phyloP scores from a whole-genome alignment of 2,888 invertebrate genomes.

The Protodeltote pygarga region DNA sequence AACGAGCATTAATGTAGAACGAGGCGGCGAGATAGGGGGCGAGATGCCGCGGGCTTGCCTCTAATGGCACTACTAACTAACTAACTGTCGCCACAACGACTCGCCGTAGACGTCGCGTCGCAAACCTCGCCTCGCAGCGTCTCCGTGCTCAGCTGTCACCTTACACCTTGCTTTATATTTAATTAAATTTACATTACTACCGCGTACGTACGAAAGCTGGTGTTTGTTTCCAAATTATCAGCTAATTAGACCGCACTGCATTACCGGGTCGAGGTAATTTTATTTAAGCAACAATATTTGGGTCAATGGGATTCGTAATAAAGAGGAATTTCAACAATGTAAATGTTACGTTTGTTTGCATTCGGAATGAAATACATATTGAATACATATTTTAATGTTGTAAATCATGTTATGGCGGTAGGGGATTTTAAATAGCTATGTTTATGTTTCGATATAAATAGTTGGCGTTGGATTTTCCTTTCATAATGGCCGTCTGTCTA shows the following conservation, averaged over 20 bases:
- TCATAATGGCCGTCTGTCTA: too few relatives aligned
- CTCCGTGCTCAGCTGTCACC: conserved; percentile 57
- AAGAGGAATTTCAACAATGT: conserved; percentile 42
- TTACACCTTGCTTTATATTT: conserved; percentile 61
- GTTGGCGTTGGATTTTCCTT: too few relatives aligned
- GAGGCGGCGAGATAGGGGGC: conserved; percentile 64
- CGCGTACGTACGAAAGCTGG: conserved; percentile 50
- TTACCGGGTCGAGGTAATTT: conserved; percentile 48
- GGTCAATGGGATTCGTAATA: conserved; percentile 51
- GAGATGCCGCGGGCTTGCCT: conserved; percentile 65
- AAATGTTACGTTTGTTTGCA: conserved; percentile 37
- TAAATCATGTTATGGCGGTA: conserved; percentile 38
- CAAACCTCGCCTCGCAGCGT: conserved; percentile 27
- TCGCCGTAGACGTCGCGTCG: conserved; percentile 59
- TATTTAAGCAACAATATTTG: conserved; percentile 47
- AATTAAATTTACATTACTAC: conserved; percentile 63
- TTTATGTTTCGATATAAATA: too few relatives aligned
- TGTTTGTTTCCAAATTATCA: conserved; percentile 60
- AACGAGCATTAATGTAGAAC: conserved; percentile 75
- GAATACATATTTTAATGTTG: conserved; percentile 22
- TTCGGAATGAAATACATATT: conserved; percentile 25
- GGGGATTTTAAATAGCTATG: conserved; percentile 18
- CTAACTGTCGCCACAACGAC: conserved; percentile 77
- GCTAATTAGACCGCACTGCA: conserved; percentile 62
- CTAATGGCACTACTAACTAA: conserved; percentile 80